Base-by-base conservation (phyloP, 2,888 invertebrate species). In the Syrista parreyssii region DNA sequence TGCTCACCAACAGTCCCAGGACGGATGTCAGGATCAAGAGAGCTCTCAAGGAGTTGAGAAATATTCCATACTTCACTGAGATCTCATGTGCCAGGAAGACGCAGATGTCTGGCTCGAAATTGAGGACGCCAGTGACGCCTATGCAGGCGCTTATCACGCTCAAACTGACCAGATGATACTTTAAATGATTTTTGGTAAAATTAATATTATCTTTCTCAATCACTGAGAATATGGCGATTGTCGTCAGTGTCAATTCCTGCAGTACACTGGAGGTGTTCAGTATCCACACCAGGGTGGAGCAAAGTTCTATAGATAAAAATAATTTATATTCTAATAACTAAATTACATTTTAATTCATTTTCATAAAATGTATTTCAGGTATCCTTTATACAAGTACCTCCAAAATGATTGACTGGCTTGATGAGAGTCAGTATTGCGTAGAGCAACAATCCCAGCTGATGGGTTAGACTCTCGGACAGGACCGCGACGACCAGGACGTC, bases 401-500 rank as follows among this genome's bases (percentile, higher is more conserved):
- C 90, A 34, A 90, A 90, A 81, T 90, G 90, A 84, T 90, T 90
- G n/a, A 88, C 85, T 55, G 90, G 91, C 76, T 89, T 88, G 74
- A 92, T 90, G 75, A 92, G 87, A 34, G 91, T 89, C 73, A 92
- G 88, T 78, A 91, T 89, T 55, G 92, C 90, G 79, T 90, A 91
- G 68, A 88, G 82, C 33, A 92, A 86, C 30, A 92, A 85, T 23
- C 91, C 92, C 34, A 89, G 84, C 81, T 92, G 92, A 82, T 92
- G 91, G 69, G 89, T 87, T 81, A 92, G 88, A 71, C 91, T 90
- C 84, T 92, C 89, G 11, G 89, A 84, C 73, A 92, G 86, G n/a
- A 92, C 85, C 68, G 92, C 92, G 40, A 92, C 90, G 74, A 93
- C 88, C 78, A 93, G 91, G 71, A 93, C 88, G 84, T 93, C 93